phyloP scores from a whole-genome alignment of 2,888 invertebrate genomes.

The Baccha elongata region DNA sequence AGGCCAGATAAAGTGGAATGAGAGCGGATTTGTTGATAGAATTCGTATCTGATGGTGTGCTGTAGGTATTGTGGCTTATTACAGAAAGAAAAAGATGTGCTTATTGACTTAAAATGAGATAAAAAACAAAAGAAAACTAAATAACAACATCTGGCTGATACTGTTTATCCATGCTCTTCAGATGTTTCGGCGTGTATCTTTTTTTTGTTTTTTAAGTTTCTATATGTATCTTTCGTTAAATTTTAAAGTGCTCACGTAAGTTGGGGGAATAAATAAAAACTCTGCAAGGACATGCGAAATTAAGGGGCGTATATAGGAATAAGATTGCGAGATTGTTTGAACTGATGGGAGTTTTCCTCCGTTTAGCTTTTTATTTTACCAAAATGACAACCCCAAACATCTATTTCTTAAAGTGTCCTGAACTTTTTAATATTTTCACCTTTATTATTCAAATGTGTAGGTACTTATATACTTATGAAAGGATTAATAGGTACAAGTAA shows the following conservation, averaged over 20 bases:
- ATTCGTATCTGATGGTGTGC: conserved; percentile 28
- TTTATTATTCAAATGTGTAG: too few relatives aligned
- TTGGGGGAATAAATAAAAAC: background rate
- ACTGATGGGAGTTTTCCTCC: background rate
- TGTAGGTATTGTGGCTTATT: conserved; percentile 32
- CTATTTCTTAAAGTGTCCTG: too few relatives aligned
- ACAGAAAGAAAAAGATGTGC: conserved; percentile 20
- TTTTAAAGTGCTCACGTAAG: background rate
- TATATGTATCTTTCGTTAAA: conserved; percentile 1
- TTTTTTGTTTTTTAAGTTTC: conserved; percentile 10
- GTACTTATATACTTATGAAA: too few relatives aligned
- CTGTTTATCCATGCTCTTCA: conserved; percentile 3
- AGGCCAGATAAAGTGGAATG: background rate
- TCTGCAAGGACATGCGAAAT: background rate
- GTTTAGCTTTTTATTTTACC: background rate
- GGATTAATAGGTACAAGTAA: too few relatives aligned
- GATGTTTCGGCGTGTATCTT: background rate
- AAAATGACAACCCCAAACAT: background rate
- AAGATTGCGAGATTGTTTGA: background rate
- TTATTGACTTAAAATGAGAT: conserved; percentile 8
- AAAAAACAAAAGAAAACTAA: conserved; percentile 2
- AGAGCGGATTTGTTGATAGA: conserved; percentile 15
- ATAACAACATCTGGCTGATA: conserved; percentile 13
- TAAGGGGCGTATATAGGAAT: background rate
- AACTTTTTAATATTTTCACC: too few relatives aligned